Evolutionary conservation across 2,888 invertebrate genomes (phyloP).

Genomic region (Protonemura montana): DNA sequence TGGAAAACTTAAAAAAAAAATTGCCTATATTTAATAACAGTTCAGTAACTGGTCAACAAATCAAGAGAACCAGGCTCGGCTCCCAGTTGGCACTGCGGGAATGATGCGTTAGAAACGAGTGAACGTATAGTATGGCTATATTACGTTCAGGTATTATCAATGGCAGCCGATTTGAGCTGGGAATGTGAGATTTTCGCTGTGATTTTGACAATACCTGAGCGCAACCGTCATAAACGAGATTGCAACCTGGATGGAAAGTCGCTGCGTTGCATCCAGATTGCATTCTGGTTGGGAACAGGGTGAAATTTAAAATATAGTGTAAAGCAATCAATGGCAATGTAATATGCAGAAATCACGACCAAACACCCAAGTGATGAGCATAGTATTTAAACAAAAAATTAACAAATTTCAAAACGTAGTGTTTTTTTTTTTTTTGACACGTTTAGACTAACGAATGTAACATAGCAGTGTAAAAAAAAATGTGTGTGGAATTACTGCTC

Average conservation of each 20-base stretch:
- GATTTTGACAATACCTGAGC: neutral
- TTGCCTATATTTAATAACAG: neutral
- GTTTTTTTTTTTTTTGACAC: too few species aligned
- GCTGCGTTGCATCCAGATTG: neutral
- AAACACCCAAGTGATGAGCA: neutral
- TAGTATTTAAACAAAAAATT: neutral
- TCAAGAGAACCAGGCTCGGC: too few species aligned
- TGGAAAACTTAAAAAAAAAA: neutral
- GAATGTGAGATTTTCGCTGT: neutral
- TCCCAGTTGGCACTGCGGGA: neutral
- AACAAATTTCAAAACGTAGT: too few species aligned
- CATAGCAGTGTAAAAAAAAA: conserved; percentile 20
- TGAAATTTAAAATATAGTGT: neutral
- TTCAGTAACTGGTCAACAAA: too few species aligned
- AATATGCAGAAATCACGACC: neutral
- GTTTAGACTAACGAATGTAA: neutral
- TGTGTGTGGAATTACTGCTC: neutral
- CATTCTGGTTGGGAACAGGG: neutral
- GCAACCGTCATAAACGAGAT: neutral
- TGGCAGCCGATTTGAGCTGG: neutral
- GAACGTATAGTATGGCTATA: neutral
- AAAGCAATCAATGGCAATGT: neutral
- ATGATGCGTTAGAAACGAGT: neutral
- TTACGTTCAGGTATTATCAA: neutral
- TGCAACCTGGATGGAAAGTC: neutral